A percentile compares a stretch with the other conserved stretches of the same genome.
These are phyloP conservation scores for Aelia acuminata DNA, from an alignment of 2,888 invertebrate genomes.

Conservation along the genomic window DNA sequence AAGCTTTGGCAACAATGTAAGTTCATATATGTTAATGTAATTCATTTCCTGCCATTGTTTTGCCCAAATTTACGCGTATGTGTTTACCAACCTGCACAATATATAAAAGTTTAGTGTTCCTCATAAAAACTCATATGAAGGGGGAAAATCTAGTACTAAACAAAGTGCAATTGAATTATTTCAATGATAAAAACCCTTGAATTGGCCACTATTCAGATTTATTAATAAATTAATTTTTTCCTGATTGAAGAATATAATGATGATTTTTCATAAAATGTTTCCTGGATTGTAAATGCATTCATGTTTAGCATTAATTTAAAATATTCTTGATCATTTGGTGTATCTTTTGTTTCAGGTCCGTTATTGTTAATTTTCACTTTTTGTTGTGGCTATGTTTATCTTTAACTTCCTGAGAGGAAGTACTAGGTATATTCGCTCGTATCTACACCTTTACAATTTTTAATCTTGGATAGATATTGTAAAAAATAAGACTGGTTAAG, in stretches of 20 bases:
- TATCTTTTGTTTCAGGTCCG: too few species aligned
- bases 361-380: too few species aligned
- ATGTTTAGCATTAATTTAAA: background rate
- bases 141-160: background rate
- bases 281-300: background rate
- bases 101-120: background rate
- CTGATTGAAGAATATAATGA: background rate
- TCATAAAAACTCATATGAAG: too few species aligned
- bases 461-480: too few species aligned
- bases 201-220: background rate
- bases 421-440: too few species aligned
- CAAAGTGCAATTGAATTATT: background rate
- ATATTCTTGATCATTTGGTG: background rate
- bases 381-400: too few species aligned
- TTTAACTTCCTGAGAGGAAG: too few species aligned
- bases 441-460: too few species aligned
- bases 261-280: background rate
- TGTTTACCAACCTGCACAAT: background rate
- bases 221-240: background rate
- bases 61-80: background rate
- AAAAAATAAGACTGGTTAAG: too few species aligned
- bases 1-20: background rate
- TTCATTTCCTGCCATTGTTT: background rate
- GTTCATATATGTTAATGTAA: background rate
- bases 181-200: background rate